Evolutionary conservation across 2,888 invertebrate species (phyloP).

Genomic region (Rhodophaea formosa): DNA sequence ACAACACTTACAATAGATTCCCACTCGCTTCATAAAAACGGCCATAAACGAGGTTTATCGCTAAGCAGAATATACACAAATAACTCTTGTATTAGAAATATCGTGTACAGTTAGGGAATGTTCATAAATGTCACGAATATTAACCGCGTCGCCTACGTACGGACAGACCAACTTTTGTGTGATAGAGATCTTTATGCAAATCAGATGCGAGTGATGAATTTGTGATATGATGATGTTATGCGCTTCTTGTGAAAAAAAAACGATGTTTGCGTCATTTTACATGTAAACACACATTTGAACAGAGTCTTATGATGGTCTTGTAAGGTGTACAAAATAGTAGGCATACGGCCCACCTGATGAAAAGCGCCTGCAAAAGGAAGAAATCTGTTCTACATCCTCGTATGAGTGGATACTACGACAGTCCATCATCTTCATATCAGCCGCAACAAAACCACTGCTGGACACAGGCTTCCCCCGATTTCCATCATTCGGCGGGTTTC

Average conservation of each 20-base stretch:
- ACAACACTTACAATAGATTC: constrained; percentile 4
- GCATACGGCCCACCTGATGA: too few relatives aligned
- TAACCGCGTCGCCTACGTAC: constrained; percentile 31
- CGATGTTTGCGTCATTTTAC: background rate
- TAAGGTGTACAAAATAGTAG: too few relatives aligned
- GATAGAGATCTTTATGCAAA: constrained; percentile 29
- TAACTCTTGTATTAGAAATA: constrained; percentile 15
- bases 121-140: constrained; percentile 42
- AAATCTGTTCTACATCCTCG: too few relatives aligned
- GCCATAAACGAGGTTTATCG: constrained; percentile 9
- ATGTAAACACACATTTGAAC: background rate
- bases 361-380: too few relatives aligned
- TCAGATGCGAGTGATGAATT: constrained; percentile 7
- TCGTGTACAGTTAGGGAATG: constrained; percentile 35
- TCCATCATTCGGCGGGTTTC: too few relatives aligned
- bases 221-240: constrained; percentile 3
- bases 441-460: too few relatives aligned
- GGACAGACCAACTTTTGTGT: constrained; percentile 7
- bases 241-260: background rate
- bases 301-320: background rate
- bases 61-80: constrained; percentile 10
- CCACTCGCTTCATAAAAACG: constrained; percentile 11
- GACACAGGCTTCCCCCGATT: too few relatives aligned
- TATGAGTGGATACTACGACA: too few relatives aligned
- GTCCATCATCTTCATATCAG: too few relatives aligned